Evolutionary conservation across 2,113 vertebrate species (phyloP).

Genomic region (Anthoscopus minutus): DNA sequence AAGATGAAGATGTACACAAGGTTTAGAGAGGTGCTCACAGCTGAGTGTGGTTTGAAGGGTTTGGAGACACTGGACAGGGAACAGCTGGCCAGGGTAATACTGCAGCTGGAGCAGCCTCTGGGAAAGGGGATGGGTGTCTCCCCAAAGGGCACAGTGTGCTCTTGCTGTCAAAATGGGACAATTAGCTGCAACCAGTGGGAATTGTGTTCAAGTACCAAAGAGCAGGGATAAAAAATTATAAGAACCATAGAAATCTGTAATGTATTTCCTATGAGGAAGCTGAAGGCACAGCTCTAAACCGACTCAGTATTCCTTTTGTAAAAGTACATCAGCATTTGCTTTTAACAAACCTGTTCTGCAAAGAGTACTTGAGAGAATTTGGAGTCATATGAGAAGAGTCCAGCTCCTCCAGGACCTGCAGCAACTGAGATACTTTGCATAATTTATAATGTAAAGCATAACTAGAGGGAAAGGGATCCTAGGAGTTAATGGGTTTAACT

Average conservation of each 20-base stretch:
- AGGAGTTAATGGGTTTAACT: not conserved
- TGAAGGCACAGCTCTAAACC: not conserved
- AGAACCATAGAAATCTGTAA: not conserved
- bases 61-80: not conserved
- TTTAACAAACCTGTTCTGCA: not conserved
- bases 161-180: not conserved
- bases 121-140: not conserved
- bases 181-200: not conserved
- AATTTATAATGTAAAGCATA: not conserved
- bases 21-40: not conserved
- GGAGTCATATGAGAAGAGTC: not conserved
- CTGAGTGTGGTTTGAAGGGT: not conserved
- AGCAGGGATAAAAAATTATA: not conserved
- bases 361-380: not conserved
- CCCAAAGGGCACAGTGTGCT: not conserved
- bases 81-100: not conserved
- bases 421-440: not conserved
- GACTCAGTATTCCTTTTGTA: not conserved
- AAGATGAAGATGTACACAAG: not conserved
- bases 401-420: not conserved
- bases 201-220: not conserved
- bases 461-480: not conserved
- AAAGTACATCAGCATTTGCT: not conserved
- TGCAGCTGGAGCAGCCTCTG: not conserved
- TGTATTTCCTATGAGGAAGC: not conserved